A percentile compares a stretch with the other conserved stretches of the same genome.
These are phyloP conservation scores for Colaptes auratus DNA, from an alignment of 2,113 vertebrate species.

Conservation along the genomic window DNA sequence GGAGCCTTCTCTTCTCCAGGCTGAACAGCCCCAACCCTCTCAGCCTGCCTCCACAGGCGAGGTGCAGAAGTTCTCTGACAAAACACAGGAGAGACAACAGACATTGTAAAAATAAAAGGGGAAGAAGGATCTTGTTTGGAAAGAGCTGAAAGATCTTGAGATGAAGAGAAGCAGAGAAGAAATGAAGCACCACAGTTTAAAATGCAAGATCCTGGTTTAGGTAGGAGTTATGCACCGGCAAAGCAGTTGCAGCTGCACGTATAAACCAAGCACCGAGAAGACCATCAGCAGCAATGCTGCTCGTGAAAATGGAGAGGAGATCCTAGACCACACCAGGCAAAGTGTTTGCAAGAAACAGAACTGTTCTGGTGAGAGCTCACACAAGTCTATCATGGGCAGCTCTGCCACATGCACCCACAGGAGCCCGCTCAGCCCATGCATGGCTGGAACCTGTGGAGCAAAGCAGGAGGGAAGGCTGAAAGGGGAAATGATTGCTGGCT, in stretches of 20 bases:
- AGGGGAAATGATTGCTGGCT: neutral
- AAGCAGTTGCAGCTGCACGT: neutral
- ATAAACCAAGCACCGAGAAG: neutral
- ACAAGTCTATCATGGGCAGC: rapidly evolving
- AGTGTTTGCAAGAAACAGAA: neutral
- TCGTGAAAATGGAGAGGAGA: neutral
- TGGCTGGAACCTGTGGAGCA: neutral
- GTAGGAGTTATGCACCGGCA: neutral
- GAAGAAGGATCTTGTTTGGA: neutral
- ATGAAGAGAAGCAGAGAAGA: neutral
- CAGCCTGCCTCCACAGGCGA: no score
- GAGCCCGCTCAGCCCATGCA: neutral
- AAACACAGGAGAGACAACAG: neutral
- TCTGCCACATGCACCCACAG: neutral
- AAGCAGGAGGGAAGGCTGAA: neutral
- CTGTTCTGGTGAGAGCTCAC: neutral
- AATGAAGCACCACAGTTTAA: neutral
- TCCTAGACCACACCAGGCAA: neutral
- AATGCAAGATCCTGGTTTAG: neutral
- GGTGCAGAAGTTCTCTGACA: neutral
- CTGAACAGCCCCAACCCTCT: no score
- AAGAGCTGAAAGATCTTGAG: neutral
- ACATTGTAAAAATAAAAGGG: neutral
- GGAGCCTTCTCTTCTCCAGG: no score
- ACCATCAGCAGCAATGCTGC: neutral